Evolutionary conservation across 2,888 invertebrate genomes (phyloP).

Genomic region (Lycocerus yunnanus): DNA sequence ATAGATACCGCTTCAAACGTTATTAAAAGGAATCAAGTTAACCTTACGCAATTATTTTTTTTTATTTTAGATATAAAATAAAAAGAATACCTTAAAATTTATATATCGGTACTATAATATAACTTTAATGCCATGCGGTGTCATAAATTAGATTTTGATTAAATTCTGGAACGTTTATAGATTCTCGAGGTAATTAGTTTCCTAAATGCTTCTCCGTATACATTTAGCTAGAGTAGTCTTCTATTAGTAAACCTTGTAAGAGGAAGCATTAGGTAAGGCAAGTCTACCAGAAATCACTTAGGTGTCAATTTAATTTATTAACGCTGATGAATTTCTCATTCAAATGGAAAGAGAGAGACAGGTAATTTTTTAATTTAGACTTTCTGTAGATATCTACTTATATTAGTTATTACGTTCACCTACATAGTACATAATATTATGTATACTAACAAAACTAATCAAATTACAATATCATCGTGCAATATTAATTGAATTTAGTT

Average conservation of each 20-base stretch:
- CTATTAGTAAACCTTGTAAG: slow-evolving; percentile 17
- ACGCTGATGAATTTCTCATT: slow-evolving; percentile 36
- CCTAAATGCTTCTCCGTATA: slow-evolving; percentile 11
- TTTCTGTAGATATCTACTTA: not conserved
- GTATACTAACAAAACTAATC: not conserved
- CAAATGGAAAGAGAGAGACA: slow-evolving; percentile 34
- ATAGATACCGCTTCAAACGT: not conserved
- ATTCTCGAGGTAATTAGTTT: slow-evolving; percentile 13
- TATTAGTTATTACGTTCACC: no score
- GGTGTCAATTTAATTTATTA: slow-evolving; percentile 38
- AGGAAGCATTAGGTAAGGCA: slow-evolving; percentile 19
- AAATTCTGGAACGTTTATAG: slow-evolving; percentile 5
- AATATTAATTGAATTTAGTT: no score
- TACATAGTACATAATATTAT: no score
- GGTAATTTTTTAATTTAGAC: slow-evolving; percentile 17
- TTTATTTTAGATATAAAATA: not conserved
- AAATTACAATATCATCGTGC: not conserved
- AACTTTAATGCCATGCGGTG: slow-evolving; percentile 1
- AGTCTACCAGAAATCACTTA: slow-evolving; percentile 35
- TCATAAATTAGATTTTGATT: slow-evolving; percentile 12
- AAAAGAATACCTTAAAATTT: not conserved
- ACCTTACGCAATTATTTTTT: not conserved
- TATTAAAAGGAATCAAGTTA: not conserved
- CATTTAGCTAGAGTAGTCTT: slow-evolving; percentile 6
- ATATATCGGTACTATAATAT: not conserved